phyloP scores from a whole-genome alignment of 2,888 invertebrate species.

The Boloria euphrosyne region DNA sequence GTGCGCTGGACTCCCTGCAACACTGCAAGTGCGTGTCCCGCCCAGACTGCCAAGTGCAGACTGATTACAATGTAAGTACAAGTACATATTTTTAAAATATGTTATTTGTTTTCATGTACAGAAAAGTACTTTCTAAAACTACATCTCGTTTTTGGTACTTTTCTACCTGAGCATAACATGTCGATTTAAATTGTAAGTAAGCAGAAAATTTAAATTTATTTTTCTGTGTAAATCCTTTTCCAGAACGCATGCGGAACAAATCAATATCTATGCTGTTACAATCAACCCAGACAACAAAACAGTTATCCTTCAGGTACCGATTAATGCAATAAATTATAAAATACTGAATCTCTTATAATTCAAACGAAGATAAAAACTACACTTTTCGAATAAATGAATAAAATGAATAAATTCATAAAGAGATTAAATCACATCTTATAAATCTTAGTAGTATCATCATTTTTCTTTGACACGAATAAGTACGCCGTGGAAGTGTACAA shows the following conservation, averaged over 20 bases:
- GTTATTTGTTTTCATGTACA: too few relatives aligned
- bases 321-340: neutral
- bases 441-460: neutral
- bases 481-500: too few relatives aligned
- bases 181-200: too few relatives aligned
- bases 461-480: neutral
- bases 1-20: conserved; percentile 60
- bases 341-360: neutral
- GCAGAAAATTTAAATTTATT: too few relatives aligned
- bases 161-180: too few relatives aligned
- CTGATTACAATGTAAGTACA: conserved; percentile 52
- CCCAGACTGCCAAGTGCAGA: conserved; percentile 55
- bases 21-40: conserved; percentile 65
- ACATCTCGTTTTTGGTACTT: too few relatives aligned
- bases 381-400: too few relatives aligned
- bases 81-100: too few relatives aligned
- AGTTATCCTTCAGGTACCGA: conserved; percentile 50
- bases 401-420: too few relatives aligned
- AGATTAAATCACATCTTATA: too few relatives aligned
- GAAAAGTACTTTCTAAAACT: too few relatives aligned
- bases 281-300: conserved; percentile 53
- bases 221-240: conserved; percentile 35
- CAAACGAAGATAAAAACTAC: too few relatives aligned
- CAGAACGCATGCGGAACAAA: conserved; percentile 85
- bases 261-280: conserved; percentile 85